Percentiles rank a stretch among this genome's conserved stretches.
These are phyloP conservation scores for Bufo gargarizans DNA, from an alignment of 2,113 vertebrate genomes.

Conservation along the genomic window DNA sequence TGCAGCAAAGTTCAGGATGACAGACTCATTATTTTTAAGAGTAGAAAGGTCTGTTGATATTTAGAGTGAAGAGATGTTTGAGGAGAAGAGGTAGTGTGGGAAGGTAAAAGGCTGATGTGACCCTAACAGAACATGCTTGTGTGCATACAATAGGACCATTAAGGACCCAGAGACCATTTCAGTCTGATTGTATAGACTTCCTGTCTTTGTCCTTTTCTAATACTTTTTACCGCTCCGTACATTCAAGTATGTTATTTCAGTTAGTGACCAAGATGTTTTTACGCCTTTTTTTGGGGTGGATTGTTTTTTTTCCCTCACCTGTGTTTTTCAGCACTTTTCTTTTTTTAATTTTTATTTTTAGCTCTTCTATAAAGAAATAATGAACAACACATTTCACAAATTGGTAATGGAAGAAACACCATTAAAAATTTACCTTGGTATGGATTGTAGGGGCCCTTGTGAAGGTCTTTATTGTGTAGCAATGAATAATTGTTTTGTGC, in stretches of 20 bases:
- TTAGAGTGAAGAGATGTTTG: conserved; percentile 1
- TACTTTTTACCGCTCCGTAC: not conserved
- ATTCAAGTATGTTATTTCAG: not conserved
- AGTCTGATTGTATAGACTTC: conserved; percentile 37
- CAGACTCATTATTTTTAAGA: conserved; percentile 40
- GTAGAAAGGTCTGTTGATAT: conserved; percentile 23
- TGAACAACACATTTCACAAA: too few species aligned
- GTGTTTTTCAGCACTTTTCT: too few species aligned
- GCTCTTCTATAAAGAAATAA: too few species aligned
- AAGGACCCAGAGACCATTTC: conserved; percentile 12
- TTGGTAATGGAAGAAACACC: too few species aligned
- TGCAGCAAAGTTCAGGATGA: conserved; percentile 3
- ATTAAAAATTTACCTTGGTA: too few species aligned
- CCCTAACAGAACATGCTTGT: conserved; percentile 43
- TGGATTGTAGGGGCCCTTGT: too few species aligned
- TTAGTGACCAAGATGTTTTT: not conserved
- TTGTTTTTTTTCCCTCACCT: too few species aligned
- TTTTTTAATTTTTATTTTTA: too few species aligned
- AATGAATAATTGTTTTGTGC: too few species aligned
- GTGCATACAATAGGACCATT: conserved; percentile 51
- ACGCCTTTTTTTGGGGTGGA: too few species aligned
- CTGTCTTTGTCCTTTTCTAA: conserved; percentile 23
- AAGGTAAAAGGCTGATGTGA: not conserved
- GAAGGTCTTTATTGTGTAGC: too few species aligned
- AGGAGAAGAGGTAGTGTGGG: not conserved